A percentile compares a stretch with the other conserved stretches of the same genome.
phyloP scores from a whole-genome alignment of 2,797 vertebrate species.

The Sebastes dallii region DNA sequence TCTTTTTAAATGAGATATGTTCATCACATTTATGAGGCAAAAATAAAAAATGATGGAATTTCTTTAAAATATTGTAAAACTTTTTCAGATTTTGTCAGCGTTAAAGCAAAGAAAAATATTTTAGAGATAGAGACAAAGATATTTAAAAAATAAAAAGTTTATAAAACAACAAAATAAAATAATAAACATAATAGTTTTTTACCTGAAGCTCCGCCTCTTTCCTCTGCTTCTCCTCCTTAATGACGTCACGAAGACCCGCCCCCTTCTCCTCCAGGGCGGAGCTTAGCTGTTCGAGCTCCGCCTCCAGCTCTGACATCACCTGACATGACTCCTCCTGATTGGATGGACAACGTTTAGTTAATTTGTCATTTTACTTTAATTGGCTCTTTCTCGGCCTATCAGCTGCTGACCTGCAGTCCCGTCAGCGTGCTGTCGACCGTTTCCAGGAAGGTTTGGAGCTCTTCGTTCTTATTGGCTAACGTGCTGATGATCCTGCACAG shows the following conservation, averaged over 20 bases:
- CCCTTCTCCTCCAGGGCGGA: conserved; percentile 47
- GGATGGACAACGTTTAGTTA: background rate
- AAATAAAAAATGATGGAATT: background rate
- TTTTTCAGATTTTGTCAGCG: no score
- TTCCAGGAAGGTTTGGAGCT: conserved; percentile 92
- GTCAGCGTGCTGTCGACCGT: conserved; percentile 84
- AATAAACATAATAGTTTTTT: background rate
- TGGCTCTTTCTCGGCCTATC: conserved; percentile 5
- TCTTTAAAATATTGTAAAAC: no score
- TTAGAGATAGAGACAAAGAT: background rate
- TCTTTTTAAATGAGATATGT: background rate
- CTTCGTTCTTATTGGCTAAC: conserved; percentile 92
- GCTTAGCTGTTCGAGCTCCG: conserved; percentile 83
- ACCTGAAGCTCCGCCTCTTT: conserved; percentile 69
- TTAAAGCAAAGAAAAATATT: background rate
- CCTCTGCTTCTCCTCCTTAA: conserved; percentile 48
- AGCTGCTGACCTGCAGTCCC: conserved; percentile 87
- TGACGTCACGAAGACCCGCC: conserved; percentile 32
- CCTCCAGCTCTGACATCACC: conserved; percentile 88
- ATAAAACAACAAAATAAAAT: background rate
- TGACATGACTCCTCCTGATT: conserved; percentile 87
- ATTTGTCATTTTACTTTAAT: background rate
- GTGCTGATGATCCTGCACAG: conserved; percentile 93
- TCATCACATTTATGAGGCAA: background rate
- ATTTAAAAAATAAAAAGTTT: background rate